Evolutionary conservation across 1,140 invertebrate species (phyloP).

Genomic region (Diorhabda elongata): DNA sequence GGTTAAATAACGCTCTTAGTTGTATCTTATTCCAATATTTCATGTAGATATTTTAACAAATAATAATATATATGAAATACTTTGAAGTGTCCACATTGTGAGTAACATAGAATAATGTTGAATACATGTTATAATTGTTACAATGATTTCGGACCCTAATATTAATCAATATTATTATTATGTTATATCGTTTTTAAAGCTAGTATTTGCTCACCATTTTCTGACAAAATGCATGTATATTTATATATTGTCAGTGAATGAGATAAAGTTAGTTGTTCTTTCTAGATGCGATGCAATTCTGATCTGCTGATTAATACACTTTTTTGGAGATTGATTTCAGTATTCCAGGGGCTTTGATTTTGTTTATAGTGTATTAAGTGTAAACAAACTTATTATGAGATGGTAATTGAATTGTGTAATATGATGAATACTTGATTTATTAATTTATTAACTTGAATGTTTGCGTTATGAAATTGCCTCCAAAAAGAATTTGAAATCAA

Average conservation of each 20-base stretch:
- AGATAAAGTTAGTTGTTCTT: constrained; percentile 24
- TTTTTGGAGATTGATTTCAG: constrained; percentile 47
- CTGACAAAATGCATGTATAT: constrained; percentile 16
- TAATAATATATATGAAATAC: constrained; percentile 11
- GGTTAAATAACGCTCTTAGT: constrained; percentile 1
- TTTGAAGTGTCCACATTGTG: constrained; percentile 16
- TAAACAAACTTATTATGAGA: constrained; percentile 10
- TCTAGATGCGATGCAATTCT: constrained; percentile 42
- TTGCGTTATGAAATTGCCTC: constrained; percentile 25
- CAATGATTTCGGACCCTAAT: constrained; percentile 21
- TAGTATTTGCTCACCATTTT: constrained; percentile 19
- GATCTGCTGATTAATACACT: constrained; percentile 43
- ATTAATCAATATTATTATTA: constrained; percentile 12
- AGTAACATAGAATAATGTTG: constrained; percentile 18
- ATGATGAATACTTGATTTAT: constrained; percentile 19
- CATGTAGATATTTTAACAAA: constrained; percentile 10
- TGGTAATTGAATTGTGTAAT: constrained; percentile 15
- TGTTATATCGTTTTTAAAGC: constrained; percentile 15
- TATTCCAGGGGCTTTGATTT: constrained; percentile 38
- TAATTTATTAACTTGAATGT: constrained; percentile 9
- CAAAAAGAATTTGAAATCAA: constrained; percentile 44
- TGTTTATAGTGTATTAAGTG: constrained; percentile 18
- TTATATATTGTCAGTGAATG: constrained; percentile 23
- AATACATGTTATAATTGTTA: constrained; percentile 14
- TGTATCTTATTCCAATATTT: constrained; percentile 15